Base-by-base conservation (phyloP, 2,888 invertebrate genomes). In the Perdita meconis region DNA sequence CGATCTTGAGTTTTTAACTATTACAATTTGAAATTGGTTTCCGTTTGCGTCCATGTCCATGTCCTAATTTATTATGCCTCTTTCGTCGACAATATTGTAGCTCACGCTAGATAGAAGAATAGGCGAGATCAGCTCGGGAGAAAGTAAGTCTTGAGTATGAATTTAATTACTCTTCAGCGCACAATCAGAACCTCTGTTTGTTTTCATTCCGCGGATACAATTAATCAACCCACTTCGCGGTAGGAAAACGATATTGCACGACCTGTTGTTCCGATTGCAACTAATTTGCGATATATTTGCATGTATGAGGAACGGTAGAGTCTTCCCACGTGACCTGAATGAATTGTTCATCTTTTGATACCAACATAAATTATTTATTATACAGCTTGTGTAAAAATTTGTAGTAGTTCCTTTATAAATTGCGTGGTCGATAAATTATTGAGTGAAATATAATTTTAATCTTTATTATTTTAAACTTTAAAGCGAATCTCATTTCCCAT, bases 71-170 rank as follows among this genome's bases (percentile, higher is more conserved):
- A 2, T 16, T 36, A 16, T 34, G 59, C 36, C 57, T 66, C 24
- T 57, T 66, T 10, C 66, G 44, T 2, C 30, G 40, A 51, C 22
- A 36, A 10, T 22, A 66, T 24, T 51, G 16, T 19, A 38, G 36
- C 51, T 64, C 56, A 6, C 30, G 59, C 16, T 65, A 72, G 30
- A 56, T 26, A 73, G 40, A 44, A 70, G 42, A 55, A 13, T 16
- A 36, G 16, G 53, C 24, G 56, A 55, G 26, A 75, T 68, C 47
- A 22, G 19, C 34, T 26, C 50, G 26, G 59, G 69, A 34, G 53
- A 65, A 78, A 61, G 69, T 74, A 65, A 51, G 69, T 76, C 51
- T 47, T 60, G 55, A 24, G 19, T 59, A 19, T 10, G 19, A 68
- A 30, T 44, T 60, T 19, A 36, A 61, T 68, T 61, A 68, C 51